These are phyloP conservation scores for Leucophenga varia DNA, from an alignment of 1,140 invertebrate genomes.

Conservation along the genomic window DNA sequence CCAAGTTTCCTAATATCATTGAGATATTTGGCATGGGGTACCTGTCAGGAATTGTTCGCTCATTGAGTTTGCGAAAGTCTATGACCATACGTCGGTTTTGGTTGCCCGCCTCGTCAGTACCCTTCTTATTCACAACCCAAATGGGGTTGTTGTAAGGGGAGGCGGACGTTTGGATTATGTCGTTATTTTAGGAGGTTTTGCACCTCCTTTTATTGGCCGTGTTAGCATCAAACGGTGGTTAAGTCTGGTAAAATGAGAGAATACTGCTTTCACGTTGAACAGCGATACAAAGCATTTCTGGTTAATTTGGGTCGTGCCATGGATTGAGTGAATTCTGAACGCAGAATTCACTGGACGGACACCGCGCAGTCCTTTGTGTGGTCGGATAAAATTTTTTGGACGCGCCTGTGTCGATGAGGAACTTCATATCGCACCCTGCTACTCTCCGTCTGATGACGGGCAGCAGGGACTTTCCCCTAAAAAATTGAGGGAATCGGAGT, in stretches of 20 bases:
- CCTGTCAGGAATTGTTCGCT: background rate
- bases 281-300: conserved; percentile 9
- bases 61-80: background rate
- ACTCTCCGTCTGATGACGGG: background rate
- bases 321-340: conserved; percentile 5
- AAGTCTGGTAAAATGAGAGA: conserved; percentile 9
- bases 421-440: conserved; percentile 4
- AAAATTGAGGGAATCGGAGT: conserved; percentile 11
- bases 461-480: conserved; percentile 4
- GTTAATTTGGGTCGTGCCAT: background rate
- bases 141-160: conserved; percentile 17
- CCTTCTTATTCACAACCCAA: conserved; percentile 12
- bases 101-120: background rate
- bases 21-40: conserved; percentile 1
- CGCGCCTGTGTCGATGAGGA: conserved; percentile 15
- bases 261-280: conserved; percentile 6
- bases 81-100: no score
- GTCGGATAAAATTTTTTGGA: conserved; percentile 16
- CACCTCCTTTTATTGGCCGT: background rate
- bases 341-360: background rate
- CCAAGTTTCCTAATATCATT: conserved; percentile 45
- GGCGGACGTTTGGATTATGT: conserved; percentile 6
- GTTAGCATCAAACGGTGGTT: conserved; percentile 7
- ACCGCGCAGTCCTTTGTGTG: conserved; percentile 4
- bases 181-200: background rate